Evolutionary conservation across 2,797 vertebrate genomes (phyloP), one percentile per base, ranked within the genome.

Genomic region (Hydrocynus forskahlii): DNA sequence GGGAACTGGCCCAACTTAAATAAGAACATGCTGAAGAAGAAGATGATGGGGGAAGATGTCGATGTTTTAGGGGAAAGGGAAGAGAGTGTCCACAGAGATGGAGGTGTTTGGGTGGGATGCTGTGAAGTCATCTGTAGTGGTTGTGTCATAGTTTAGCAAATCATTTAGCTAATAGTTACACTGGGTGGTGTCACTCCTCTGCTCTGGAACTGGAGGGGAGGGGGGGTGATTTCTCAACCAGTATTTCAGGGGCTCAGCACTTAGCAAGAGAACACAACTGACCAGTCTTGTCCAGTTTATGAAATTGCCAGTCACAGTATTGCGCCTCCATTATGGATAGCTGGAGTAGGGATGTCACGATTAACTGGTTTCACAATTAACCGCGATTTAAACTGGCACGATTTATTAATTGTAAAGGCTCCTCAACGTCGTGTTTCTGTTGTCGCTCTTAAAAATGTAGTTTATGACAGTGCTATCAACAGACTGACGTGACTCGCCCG

Each of bases 1-100:
- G 91, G 91, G 92, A 92, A 91, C 89, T 90, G 89, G 91, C 90
- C 62, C 74, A 73, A 70, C 50, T 88, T 83, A 76, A 69, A 70
- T 43, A 48, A 14, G 78, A 68, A 63, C 67, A 69, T 23, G 25
- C 59, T 7, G 50, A 76, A n/a, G 66, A 76, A n/a, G 66, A 40
- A 1, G 35, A 75, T 63, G 72, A 62, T 81, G 23, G 66, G 70
- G 72, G 55, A 75, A 79, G 52, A 77, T 23, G 25, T 71, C 43
- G 57, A 75, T 38, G 35, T 80, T 82, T 74, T 67, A 29, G 29
- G 21, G 16, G 13, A 29, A 52, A 13, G 35, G 7, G 64, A 43
- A n/a, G 40, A 45, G 23, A 54, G 59, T 43, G 75, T 64, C 76
- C 23, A 2, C 7, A 14, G 55, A 68, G 52, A 40, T 21, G 23